A percentile compares a stretch with the other conserved stretches of the same genome.
Evolutionary conservation across 2,113 vertebrate species (phyloP).

Genomic region (Clupea harengus): DNA sequence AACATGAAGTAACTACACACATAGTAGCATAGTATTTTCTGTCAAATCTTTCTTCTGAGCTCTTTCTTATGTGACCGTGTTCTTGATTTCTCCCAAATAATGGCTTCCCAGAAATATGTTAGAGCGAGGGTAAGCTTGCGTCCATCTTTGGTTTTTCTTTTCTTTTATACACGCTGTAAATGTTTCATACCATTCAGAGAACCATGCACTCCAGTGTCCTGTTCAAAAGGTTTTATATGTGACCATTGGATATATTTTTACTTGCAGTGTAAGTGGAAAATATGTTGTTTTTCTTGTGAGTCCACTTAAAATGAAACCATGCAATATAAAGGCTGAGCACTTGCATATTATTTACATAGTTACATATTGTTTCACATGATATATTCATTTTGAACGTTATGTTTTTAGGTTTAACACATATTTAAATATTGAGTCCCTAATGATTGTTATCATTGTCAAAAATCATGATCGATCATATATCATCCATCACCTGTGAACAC

Average conservation of each 20-base stretch:
- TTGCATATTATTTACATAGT: neutral
- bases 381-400: no score
- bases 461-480: neutral
- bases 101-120: slow-evolving; percentile 84
- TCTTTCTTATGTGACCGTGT: neutral
- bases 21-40: neutral
- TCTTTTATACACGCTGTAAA: neutral
- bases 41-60: neutral
- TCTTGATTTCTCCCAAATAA: slow-evolving; percentile 19
- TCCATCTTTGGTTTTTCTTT: neutral
- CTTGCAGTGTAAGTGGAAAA: neutral
- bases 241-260: neutral
- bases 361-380: neutral
- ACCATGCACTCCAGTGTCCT: neutral
- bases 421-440: neutral
- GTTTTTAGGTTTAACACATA: neutral
- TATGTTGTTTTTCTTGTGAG: slow-evolving; percentile 5
- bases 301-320: neutral
- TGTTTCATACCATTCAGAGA: neutral
- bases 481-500: neutral
- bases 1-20: neutral
- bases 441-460: neutral
- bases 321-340: neutral
- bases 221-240: neutral
- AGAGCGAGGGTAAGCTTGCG: slow-evolving; percentile 79